Evolutionary conservation across 1,140 invertebrate genomes (phyloP).

Genomic region (Drosophila grimshawi): DNA sequence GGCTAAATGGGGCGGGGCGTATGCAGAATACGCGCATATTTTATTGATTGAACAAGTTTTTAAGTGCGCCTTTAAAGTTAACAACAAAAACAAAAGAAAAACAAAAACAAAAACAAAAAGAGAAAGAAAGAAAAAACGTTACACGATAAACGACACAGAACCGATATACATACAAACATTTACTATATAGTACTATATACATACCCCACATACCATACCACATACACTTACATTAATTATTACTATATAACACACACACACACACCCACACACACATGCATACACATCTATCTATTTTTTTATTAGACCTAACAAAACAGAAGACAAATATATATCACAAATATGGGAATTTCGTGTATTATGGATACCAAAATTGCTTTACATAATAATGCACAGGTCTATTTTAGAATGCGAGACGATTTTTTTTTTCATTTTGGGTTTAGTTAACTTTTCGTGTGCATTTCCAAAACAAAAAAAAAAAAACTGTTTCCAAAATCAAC

Average conservation of each 20-base stretch:
- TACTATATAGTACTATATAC: constrained; percentile 17
- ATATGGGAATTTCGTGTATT: neutral
- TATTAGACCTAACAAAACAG: neutral
- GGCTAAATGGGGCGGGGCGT: constrained; percentile 2
- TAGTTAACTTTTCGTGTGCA: too few species aligned
- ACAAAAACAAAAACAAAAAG: neutral
- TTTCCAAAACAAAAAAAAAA: too few species aligned
- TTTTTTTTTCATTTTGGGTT: too few species aligned
- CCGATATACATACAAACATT: constrained; percentile 31
- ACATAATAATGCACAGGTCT: neutral
- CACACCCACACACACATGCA: neutral
- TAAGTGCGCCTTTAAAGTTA: constrained; percentile 47
- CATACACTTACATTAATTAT: neutral
- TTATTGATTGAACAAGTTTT: constrained; percentile 26
- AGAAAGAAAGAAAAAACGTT: neutral
- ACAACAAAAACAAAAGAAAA: constrained; percentile 5
- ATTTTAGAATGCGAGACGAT: too few species aligned
- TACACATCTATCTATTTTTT: neutral
- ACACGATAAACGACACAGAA: constrained; percentile 32
- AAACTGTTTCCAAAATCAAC: too few species aligned
- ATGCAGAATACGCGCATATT: constrained; percentile 6
- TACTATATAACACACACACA: neutral
- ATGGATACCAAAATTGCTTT: neutral
- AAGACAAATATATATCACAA: neutral
- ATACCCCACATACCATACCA: neutral